Evolutionary conservation across 2,888 invertebrate species (phyloP).

Genomic region (Drosophila ustulata): DNA sequence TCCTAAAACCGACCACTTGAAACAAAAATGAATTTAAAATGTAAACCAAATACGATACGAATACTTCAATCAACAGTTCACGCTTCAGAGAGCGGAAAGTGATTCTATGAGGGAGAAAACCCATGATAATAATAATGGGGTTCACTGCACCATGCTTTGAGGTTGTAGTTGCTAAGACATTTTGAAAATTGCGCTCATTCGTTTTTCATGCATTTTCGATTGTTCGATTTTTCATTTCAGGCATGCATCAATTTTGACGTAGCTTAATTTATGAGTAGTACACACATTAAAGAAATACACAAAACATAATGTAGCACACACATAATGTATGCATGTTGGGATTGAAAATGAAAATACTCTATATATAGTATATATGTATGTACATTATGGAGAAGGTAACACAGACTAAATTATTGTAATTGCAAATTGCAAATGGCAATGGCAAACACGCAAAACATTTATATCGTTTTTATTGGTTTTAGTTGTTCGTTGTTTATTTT

Average conservation of each 20-base stretch:
- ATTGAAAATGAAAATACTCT: slow-evolving; percentile 51
- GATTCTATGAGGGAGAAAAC: neutral
- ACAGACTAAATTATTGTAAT: slow-evolving; percentile 64
- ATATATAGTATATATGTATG: slow-evolving; percentile 44
- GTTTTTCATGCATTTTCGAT: slow-evolving; percentile 26
- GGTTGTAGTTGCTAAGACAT: too few relatives aligned
- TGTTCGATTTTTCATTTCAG: slow-evolving; percentile 4
- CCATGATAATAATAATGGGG: neutral
- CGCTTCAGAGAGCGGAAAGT: neutral
- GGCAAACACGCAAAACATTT: slow-evolving; percentile 70
- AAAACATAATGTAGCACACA: slow-evolving; percentile 31
- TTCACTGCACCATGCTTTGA: neutral
- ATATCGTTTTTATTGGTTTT: slow-evolving; percentile 42
- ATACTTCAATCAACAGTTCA: neutral
- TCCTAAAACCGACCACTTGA: neutral
- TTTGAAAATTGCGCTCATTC: neutral
- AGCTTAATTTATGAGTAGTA: slow-evolving; percentile 35
- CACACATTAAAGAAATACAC: slow-evolving; percentile 31
- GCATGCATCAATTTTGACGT: slow-evolving; percentile 47
- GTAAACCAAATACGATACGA: neutral
- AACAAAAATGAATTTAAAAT: neutral
- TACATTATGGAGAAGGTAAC: slow-evolving; percentile 63
- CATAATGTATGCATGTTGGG: slow-evolving; percentile 31
- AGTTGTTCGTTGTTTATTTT: slow-evolving; percentile 46
- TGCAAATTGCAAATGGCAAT: slow-evolving; percentile 29